Evolutionary conservation across 2,797 vertebrate genomes (phyloP).

Genomic region (Picus viridis): DNA sequence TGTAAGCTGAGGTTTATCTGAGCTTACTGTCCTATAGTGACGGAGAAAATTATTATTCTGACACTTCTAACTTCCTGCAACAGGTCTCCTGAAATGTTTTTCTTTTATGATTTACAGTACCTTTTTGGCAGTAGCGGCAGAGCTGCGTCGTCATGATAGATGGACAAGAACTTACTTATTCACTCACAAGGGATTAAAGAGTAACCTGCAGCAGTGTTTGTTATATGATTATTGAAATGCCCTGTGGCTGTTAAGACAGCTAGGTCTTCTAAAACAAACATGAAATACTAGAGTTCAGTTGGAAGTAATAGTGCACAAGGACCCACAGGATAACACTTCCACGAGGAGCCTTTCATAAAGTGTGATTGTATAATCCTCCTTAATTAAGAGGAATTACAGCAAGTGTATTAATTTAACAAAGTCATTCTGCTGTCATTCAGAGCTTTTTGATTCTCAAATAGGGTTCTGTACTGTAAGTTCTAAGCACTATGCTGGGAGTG

Average conservation of each 20-base stretch:
- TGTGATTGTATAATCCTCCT: background rate
- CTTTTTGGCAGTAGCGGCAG: conserved; percentile 21
- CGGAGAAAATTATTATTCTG: background rate
- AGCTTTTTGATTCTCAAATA: background rate
- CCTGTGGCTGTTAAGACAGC: conserved; percentile 60
- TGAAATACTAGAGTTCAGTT: conserved; percentile 36
- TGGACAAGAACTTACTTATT: conserved; percentile 59
- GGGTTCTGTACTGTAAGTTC: background rate
- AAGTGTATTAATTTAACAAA: background rate
- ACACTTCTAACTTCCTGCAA: background rate
- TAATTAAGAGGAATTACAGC: background rate
- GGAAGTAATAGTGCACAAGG: background rate
- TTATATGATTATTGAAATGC: conserved; percentile 69
- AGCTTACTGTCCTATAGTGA: background rate
- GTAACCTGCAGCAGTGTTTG: conserved; percentile 64
- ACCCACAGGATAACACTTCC: background rate
- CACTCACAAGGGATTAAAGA: conserved; percentile 57
- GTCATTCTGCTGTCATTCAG: too few relatives aligned
- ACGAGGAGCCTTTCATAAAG: background rate
- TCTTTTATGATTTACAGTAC: conserved; percentile 45
- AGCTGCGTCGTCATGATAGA: conserved; percentile 39
- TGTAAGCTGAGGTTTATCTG: background rate
- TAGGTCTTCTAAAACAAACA: conserved; percentile 62
- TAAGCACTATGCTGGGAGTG: background rate
- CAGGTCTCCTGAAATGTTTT: background rate